A percentile compares a stretch with the other conserved stretches of the same genome.
Conservation (phyloP, 2,888 invertebrate species). For the Trissolcus brochymenae region DNA sequence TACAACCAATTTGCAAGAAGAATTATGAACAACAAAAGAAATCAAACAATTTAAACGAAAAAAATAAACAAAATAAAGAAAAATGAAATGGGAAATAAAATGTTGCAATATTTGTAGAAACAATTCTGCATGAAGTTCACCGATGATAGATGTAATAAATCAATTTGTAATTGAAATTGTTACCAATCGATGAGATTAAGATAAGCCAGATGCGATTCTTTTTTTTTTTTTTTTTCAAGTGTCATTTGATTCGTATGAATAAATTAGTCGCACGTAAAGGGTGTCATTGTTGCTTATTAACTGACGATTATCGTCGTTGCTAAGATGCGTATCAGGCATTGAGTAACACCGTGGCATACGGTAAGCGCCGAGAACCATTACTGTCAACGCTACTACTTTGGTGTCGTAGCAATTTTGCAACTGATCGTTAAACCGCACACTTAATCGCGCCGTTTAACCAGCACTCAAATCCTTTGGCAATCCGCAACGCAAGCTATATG, state of each 20-base stretch:
- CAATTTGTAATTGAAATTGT: conserved; percentile 38
- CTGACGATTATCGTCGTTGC: conserved; percentile 41
- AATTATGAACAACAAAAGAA: neutral
- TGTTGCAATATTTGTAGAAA: too few species aligned
- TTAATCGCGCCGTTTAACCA: conserved; percentile 61
- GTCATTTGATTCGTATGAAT: conserved; percentile 30
- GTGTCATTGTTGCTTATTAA: conserved; percentile 48
- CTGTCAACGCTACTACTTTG: conserved; percentile 55
- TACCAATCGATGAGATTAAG: conserved; percentile 39
- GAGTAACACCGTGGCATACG: conserved; percentile 50
- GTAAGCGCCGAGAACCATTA: conserved; percentile 50
- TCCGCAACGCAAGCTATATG: conserved; percentile 42
- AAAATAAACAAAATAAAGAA: neutral
- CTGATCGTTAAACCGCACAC: conserved; percentile 58
- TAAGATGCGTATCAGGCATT: conserved; percentile 52
- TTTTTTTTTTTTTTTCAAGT: conserved; percentile 21
- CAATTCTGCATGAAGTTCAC: too few species aligned
- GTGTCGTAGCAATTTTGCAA: conserved; percentile 49
- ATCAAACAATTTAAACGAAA: neutral
- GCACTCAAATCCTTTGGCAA: conserved; percentile 50
- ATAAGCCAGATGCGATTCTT: conserved; percentile 9
- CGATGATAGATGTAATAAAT: conserved; percentile 26
- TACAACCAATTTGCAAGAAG: neutral
- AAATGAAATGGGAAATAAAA: neutral
- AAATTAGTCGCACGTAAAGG: conserved; percentile 34